phyloP scores from a whole-genome alignment of 2,113 vertebrate species.

The Ceyx cyanopectus region DNA sequence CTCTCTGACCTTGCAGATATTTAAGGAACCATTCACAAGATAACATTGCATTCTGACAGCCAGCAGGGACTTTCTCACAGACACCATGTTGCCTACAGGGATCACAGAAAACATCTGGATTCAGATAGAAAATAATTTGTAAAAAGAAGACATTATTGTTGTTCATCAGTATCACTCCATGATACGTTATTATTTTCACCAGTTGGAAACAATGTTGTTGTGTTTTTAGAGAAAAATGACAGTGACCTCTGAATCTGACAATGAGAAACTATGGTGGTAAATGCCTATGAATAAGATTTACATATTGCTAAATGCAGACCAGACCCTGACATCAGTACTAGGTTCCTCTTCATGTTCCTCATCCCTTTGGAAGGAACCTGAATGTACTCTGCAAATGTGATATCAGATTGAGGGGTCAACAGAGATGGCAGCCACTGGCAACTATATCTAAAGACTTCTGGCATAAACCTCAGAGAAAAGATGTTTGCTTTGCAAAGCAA shows the following conservation, averaged over 20 bases:
- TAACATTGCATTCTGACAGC: constrained; percentile 54
- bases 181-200: constrained; percentile 1
- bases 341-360: not conserved
- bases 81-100: constrained; percentile 44
- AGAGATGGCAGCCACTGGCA: not conserved
- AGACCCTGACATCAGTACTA: not conserved
- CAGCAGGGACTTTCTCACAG: constrained; percentile 47
- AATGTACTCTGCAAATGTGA: not conserved
- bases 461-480: not conserved
- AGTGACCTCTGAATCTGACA: not conserved
- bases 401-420: not conserved
- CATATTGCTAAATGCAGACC: not conserved
- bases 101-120: constrained; percentile 50
- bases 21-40: constrained; percentile 66
- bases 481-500: not conserved
- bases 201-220: not conserved
- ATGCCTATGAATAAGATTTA: not conserved
- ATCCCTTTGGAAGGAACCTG: not conserved
- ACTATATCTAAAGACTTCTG: not conserved
- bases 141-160: not conserved
- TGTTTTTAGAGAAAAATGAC: not conserved
- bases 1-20: constrained; percentile 71
- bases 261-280: not conserved
- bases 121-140: constrained; percentile 1
- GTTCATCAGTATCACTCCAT: not conserved